Evolutionary conservation across 1,140 invertebrate genomes (phyloP), one percentile per base, ranked within the genome.

Genomic region (Ctenoplectra terminalis): DNA sequence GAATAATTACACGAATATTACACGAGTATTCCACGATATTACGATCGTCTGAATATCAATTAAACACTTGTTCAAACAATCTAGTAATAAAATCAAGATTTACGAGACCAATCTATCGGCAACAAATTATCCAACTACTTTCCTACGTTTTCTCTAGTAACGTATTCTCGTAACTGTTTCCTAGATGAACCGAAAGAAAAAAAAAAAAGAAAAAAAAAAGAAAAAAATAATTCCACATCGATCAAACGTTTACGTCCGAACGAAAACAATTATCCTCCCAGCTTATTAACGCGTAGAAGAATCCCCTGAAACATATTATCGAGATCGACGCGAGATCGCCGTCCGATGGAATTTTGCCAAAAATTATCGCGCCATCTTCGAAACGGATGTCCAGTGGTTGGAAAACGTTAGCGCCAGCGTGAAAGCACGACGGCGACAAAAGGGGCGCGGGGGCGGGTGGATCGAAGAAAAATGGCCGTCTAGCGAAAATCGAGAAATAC

Each of bases 401-500:
- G 26, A 43, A 72, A 31, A 20, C 43, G 15, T 43, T 34, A 26
- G 43, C 63, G 15, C 5, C 50, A 20, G 29, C 20, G 52, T 31
- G 43, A 67, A 50, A 64, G 43, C n/a, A 34, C 54, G 61, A 60
- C 5, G 11, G 37, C 13, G 46, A 29, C 4, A 26, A 9, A 40
- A 40, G 40, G 40, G 40, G 4, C 9, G 40, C 4, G 40, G 40
- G 40, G 40, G 40, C 9, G n/a, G 17, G 46, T 52, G 70, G 48
- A 48, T 50, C 46, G 26, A 69, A 63, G 50, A 70, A 70, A 82
- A 76, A 85, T 75, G 73, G 66, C 70, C 72, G 50, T 61, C 58
- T 29, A 66, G 13, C 64, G 64, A 71, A 61, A 79, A 78, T 76
- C 79, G 72, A 75, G 79, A 81, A 81, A 81, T 75, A 81, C 71